Percentiles rank a stretch among this genome's conserved stretches.
Conservation (phyloP, 2,888 invertebrate genomes). For the Galerucella calmariensis region DNA sequence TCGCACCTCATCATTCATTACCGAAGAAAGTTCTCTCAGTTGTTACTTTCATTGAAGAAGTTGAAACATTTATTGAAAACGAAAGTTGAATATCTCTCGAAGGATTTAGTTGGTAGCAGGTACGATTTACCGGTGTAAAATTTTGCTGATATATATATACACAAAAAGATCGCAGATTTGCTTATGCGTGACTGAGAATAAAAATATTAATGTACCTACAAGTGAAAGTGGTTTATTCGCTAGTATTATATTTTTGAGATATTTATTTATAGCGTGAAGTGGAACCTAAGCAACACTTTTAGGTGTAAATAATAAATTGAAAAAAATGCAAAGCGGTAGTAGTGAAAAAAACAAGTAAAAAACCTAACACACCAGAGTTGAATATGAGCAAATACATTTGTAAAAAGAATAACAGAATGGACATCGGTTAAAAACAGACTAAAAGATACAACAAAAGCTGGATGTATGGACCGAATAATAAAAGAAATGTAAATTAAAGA, state of each 20-base stretch:
- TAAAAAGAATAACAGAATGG: no score
- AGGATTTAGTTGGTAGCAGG: background rate
- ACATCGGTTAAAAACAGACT: no score
- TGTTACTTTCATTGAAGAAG: slow-evolving; percentile 20
- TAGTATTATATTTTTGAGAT: background rate
- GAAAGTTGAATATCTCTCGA: slow-evolving; percentile 12
- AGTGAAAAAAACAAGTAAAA: no score
- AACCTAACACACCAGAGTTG: no score
- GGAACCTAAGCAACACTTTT: background rate
- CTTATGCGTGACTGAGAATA: slow-evolving; percentile 6
- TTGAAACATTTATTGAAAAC: slow-evolving; percentile 23
- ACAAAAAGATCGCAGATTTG: slow-evolving; percentile 11
- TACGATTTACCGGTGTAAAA: background rate
- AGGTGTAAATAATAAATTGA: no score
- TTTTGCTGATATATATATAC: background rate
- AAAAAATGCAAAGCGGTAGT: no score
- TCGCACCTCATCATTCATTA: slow-evolving; percentile 37
- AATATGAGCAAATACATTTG: no score
- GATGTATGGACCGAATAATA: no score
- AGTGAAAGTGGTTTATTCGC: slow-evolving; percentile 14
- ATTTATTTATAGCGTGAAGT: background rate
- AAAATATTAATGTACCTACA: slow-evolving; percentile 9
- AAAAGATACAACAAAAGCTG: no score
- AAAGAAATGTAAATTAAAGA: no score
- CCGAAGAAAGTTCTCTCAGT: slow-evolving; percentile 11